These are phyloP conservation scores for Caenorhabditis briggsae DNA, from an alignment of 1,140 invertebrate species.

Conservation along the genomic window DNA sequence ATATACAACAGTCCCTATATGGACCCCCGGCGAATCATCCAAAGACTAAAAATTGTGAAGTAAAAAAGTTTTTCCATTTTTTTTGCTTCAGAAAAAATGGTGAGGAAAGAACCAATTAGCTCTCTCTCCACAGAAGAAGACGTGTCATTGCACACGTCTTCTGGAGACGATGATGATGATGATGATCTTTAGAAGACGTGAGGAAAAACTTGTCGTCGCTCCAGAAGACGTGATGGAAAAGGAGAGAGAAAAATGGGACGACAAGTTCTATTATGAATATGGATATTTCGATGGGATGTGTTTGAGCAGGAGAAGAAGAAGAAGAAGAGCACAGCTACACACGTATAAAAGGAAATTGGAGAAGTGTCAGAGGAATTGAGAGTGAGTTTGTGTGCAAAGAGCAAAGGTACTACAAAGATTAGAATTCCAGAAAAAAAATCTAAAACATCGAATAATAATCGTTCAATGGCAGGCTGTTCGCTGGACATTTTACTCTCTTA, in stretches of 20 bases:
- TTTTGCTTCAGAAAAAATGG: no score
- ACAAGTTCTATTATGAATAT: conserved; percentile 55
- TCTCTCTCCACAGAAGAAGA: background rate
- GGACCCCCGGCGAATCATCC: background rate
- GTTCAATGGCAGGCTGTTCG: no score
- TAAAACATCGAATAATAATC: no score
- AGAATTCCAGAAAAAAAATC: background rate
- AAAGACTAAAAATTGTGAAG: conserved; percentile 27
- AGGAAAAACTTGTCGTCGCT: background rate
- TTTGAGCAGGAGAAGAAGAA: background rate
- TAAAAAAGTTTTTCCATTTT: conserved; percentile 6
- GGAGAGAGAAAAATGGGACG: background rate
- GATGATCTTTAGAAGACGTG: conserved; percentile 45
- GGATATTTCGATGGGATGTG: conserved; percentile 40
- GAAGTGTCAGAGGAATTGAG: conserved; percentile 18
- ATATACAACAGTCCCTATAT: background rate
- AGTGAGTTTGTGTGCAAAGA: background rate
- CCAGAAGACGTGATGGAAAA: background rate
- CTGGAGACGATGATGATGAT: conserved; percentile 25
- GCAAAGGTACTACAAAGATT: conserved; percentile 1
- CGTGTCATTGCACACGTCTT: background rate
- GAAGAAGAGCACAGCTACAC: background rate
- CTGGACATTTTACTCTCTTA: no score
- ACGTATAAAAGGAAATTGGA: conserved; percentile 41
- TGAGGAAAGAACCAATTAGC: conserved; percentile 40